Base-by-base conservation (phyloP, 2,797 vertebrate genomes). In the Petrocephalus sullivani region DNA sequence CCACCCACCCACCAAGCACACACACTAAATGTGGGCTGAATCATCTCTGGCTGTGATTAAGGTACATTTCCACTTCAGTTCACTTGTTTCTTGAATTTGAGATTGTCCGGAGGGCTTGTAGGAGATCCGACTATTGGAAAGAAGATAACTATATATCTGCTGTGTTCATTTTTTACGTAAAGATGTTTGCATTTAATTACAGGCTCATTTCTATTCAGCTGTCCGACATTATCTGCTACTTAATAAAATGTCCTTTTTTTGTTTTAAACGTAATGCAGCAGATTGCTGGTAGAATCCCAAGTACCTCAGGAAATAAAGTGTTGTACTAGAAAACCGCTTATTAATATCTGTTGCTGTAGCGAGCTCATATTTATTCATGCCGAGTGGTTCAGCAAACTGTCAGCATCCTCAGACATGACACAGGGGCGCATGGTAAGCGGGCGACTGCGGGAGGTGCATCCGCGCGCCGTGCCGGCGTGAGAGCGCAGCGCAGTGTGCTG, bases 311-410 rank as follows among this genome's bases (percentile, higher is more conserved):
- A 86, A 86, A 37, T 60, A 58, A 41, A 9, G 56, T 19, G 28
- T 60, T 89, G 91, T 89, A 54, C 91, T 92, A 90, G 88, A 90
- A 91, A 88, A 84, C 64, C 90, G 67, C 88, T 88, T 46, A 91
- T 92, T 92, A 90, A 89, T 92, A 92, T 93, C 57, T 67, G 81
- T 67, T 61, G 81, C 81, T 53, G 56, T 58, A 54, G 84, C 28
- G 6, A 23, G 53, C 49, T 85, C 54, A 60, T 60, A 16, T 23
- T 33, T 41, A 60, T 86, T 60, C 54, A 58, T 86, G 84, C 84
- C 8, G 60, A 86, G 89, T 84, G 64, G 86, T 88, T 78, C 93
- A 90, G 94, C 91, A 94, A 94, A 84, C 92, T 92, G 93, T 92
- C 93, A 88, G 87, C 88, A 5, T 6, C 67, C 88, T 93, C 91